Percentiles rank a stretch among this genome's conserved stretches.
These are phyloP conservation scores for Nesidiocoris tenuis DNA, from an alignment of 2,888 invertebrate species.

Conservation along the genomic window DNA sequence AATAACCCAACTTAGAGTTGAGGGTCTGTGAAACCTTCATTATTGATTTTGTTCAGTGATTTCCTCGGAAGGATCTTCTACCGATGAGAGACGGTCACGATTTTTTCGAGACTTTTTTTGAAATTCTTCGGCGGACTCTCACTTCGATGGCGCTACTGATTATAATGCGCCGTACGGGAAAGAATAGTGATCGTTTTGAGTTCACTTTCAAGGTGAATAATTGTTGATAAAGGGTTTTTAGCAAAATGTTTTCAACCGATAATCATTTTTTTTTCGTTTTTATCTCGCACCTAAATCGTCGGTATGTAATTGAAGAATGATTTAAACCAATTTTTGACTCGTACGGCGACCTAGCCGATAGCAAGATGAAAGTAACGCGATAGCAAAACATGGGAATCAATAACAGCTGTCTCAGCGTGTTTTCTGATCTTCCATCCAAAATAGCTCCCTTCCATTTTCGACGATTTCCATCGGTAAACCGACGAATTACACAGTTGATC, in stretches of 20 bases:
- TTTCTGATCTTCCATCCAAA: not conserved
- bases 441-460: not conserved
- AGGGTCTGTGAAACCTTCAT: constrained; percentile 9
- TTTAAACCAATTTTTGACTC: too few relatives aligned
- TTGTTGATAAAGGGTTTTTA: not conserved
- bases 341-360: too few relatives aligned
- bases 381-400: too few relatives aligned
- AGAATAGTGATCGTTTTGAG: not conserved
- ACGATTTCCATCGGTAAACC: not conserved
- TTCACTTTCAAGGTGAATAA: not conserved
- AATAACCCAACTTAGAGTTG: constrained; percentile 23
- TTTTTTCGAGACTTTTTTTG: not conserved
- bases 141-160: constrained; percentile 7
- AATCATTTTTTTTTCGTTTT: too few relatives aligned
- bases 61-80: constrained; percentile 11
- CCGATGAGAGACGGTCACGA: constrained; percentile 9
- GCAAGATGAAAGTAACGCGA: too few relatives aligned
- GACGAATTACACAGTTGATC: not conserved
- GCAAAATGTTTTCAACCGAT: not conserved
- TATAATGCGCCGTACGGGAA: not conserved
- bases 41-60: constrained; percentile 34
- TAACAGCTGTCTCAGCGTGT: not conserved
- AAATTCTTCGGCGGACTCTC: constrained; percentile 4
- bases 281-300: too few relatives aligned
- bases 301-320: too few relatives aligned